Percentiles rank a stretch among this genome's conserved stretches.
Conservation (phyloP, 2,797 vertebrate species). For the Lepus oiostolus region DNA sequence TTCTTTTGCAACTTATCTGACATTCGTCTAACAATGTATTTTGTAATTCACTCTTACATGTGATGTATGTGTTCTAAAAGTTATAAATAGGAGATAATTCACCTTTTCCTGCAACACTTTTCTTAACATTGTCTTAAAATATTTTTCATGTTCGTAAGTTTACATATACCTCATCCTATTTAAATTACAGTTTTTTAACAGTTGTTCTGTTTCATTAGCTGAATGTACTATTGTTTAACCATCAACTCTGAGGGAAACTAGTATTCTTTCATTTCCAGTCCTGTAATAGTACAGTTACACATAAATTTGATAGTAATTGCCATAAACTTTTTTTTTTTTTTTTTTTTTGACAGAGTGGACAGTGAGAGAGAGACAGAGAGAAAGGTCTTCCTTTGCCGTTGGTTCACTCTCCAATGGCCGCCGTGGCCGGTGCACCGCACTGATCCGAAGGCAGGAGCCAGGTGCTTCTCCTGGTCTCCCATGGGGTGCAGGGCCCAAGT, state of each 20-base stretch:
- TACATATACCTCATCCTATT: not conserved
- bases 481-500: too few relatives aligned
- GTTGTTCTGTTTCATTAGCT: slow-evolving; percentile 51
- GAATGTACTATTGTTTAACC: not conserved
- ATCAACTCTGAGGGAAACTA: slow-evolving; percentile 35
- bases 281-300: not conserved
- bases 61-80: slow-evolving; percentile 1
- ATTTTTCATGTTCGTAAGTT: slow-evolving; percentile 40
- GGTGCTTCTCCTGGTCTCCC: too few relatives aligned
- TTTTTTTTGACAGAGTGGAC: too few relatives aligned
- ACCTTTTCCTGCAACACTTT: slow-evolving; percentile 2
- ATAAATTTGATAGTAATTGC: slow-evolving; percentile 54
- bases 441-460: too few relatives aligned
- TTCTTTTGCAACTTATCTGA: not conserved
- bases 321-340: not conserved
- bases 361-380: too few relatives aligned
- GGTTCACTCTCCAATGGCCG: too few relatives aligned
- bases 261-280: slow-evolving; percentile 45
- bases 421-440: too few relatives aligned
- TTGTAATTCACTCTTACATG: not conserved
- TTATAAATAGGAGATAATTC: not conserved
- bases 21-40: not conserved
- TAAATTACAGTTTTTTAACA: slow-evolving; percentile 19
- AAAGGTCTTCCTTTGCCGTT: too few relatives aligned
- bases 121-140: slow-evolving; percentile 47